Conservation (phyloP, 1,140 invertebrate species). For the Macrocentrus cingulum region DNA sequence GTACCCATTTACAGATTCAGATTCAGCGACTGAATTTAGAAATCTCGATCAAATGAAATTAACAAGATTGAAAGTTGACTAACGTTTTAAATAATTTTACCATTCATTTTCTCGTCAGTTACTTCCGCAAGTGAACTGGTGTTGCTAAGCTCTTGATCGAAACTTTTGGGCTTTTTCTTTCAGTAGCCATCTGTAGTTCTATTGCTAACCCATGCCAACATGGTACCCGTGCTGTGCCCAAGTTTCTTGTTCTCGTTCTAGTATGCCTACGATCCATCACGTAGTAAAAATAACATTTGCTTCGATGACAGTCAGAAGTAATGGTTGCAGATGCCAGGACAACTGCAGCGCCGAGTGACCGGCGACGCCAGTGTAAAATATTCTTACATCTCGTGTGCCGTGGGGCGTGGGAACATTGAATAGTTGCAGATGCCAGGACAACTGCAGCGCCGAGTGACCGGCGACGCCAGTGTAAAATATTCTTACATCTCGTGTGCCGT, state of each 20-base stretch:
- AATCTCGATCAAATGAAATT: constrained; percentile 12
- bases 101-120: constrained; percentile 69
- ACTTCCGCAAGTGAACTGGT: constrained; percentile 30
- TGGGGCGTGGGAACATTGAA: constrained; percentile 64
- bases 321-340: no score
- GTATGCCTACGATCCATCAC: constrained; percentile 56
- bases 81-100: constrained; percentile 42
- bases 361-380: no score
- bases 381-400: constrained; percentile 68
- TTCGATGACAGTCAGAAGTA: constrained; percentile 1
- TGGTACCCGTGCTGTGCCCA: constrained; percentile 59
- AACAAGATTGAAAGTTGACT: constrained; percentile 11
- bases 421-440: no score
- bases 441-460: not conserved
- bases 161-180: constrained; percentile 62
- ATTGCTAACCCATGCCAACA: constrained; percentile 56
- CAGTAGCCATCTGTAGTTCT: constrained; percentile 62
- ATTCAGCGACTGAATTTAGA: constrained; percentile 40
- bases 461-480: no score
- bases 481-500: constrained; percentile 69
- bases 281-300: constrained; percentile 1
- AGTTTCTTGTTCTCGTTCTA: constrained; percentile 59
- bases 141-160: constrained; percentile 32
- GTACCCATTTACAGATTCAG: constrained; percentile 41
- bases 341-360: not conserved